These are phyloP conservation scores for Eumaeus atala DNA, from an alignment of 1,140 invertebrate genomes.

Conservation along the genomic window DNA sequence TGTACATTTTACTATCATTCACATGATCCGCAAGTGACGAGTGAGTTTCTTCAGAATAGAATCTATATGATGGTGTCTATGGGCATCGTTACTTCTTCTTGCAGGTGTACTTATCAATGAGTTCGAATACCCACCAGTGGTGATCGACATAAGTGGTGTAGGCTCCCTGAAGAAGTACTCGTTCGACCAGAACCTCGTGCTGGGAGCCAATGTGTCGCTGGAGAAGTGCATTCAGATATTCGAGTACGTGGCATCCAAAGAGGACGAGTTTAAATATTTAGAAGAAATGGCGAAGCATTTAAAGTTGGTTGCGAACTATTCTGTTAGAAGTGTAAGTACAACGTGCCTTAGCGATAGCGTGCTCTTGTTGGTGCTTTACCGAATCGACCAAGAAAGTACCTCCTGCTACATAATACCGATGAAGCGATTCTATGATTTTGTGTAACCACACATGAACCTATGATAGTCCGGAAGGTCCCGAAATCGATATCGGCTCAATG, in stretches of 20 bases:
- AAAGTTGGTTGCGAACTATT: constrained; percentile 77
- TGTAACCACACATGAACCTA: too few relatives aligned
- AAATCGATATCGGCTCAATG: too few relatives aligned
- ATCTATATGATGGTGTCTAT: too few relatives aligned
- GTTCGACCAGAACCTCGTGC: constrained; percentile 69
- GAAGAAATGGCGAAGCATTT: constrained; percentile 61
- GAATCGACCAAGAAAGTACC: too few relatives aligned
- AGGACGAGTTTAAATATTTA: constrained; percentile 67
- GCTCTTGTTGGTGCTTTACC: neutral
- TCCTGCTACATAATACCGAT: too few relatives aligned
- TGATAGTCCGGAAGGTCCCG: too few relatives aligned
- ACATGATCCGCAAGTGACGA: too few relatives aligned
- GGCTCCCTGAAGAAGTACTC: constrained; percentile 75
- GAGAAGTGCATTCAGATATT: constrained; percentile 79
- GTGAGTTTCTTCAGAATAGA: too few relatives aligned
- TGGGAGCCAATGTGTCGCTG: constrained; percentile 80
- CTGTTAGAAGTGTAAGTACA: constrained; percentile 77
- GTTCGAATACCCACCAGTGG: constrained; percentile 60
- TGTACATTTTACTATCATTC: too few relatives aligned
- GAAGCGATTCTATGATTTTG: too few relatives aligned
- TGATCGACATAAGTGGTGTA: constrained; percentile 83
- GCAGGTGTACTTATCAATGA: constrained; percentile 48
- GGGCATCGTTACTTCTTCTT: too few relatives aligned
- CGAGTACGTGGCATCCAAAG: constrained; percentile 51
- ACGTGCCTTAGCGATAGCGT: neutral